Conservation (phyloP, 2,797 vertebrate species). For the Apogon talboti region DNA sequence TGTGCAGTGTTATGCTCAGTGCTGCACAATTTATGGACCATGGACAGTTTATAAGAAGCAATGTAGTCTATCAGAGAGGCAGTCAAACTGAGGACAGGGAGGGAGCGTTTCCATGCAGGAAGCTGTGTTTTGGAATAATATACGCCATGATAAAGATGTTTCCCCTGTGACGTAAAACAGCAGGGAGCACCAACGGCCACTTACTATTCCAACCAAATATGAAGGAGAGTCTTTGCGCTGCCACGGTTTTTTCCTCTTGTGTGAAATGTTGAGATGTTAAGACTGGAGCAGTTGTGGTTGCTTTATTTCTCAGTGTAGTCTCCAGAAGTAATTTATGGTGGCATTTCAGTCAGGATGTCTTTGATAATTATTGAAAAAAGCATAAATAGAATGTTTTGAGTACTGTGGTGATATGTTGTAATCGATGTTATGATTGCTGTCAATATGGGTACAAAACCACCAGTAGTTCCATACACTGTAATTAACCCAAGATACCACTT, state of each 20-base stretch:
- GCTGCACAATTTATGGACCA: slow-evolving; percentile 95
- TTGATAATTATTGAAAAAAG: slow-evolving; percentile 19
- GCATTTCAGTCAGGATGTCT: slow-evolving; percentile 31
- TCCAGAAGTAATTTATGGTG: slow-evolving; percentile 26
- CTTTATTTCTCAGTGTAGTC: slow-evolving; percentile 23
- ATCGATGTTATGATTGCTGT: neutral
- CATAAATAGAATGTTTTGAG: slow-evolving; percentile 1
- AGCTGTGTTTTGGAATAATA: slow-evolving; percentile 95
- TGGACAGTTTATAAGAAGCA: slow-evolving; percentile 97
- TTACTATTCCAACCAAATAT: slow-evolving; percentile 86
- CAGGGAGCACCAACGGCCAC: slow-evolving; percentile 91
- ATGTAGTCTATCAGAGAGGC: slow-evolving; percentile 92
- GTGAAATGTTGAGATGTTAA: slow-evolving; percentile 37
- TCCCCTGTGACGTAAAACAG: slow-evolving; percentile 93
- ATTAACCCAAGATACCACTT: too few relatives aligned
- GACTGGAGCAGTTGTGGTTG: slow-evolving; percentile 24
- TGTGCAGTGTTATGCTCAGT: slow-evolving; percentile 88
- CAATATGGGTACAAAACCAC: slow-evolving; percentile 10
- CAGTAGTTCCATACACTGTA: neutral
- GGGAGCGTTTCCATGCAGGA: slow-evolving; percentile 89
- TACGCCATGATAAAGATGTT: slow-evolving; percentile 93
- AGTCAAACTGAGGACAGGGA: slow-evolving; percentile 89
- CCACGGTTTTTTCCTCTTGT: slow-evolving; percentile 29
- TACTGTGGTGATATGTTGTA: neutral
- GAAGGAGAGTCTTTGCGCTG: slow-evolving; percentile 85